These are phyloP conservation scores for Potorous gilbertii DNA, from an alignment of 2,797 vertebrate genomes.

Conservation along the genomic window DNA sequence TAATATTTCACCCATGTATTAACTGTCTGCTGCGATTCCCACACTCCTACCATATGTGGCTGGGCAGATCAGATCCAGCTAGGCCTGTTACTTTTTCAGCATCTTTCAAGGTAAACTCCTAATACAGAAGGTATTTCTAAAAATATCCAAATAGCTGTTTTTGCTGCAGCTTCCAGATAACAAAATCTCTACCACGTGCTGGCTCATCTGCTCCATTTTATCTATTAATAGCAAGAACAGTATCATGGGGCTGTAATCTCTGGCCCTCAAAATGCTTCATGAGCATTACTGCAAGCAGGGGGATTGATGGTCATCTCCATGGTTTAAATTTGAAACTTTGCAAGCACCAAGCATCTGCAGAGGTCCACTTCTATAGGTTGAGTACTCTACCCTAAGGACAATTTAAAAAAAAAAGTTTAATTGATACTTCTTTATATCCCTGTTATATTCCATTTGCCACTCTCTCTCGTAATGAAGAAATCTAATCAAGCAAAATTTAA, in stretches of 20 bases:
- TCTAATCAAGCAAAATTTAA: neutral
- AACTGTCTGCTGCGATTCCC: neutral
- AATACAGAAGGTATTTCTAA: conserved; percentile 11
- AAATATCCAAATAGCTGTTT: neutral
- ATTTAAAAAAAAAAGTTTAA: neutral
- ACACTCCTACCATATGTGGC: neutral
- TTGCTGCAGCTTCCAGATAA: neutral
- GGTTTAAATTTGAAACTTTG: neutral
- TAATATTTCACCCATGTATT: neutral
- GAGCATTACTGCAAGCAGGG: neutral
- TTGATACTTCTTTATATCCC: neutral
- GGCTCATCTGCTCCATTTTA: neutral
- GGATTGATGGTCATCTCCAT: neutral
- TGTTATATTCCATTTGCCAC: neutral
- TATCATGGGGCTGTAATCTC: neutral
- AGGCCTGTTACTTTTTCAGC: conserved; percentile 5
- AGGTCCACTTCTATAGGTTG: neutral
- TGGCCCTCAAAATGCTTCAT: neutral
- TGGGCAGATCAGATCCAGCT: conserved; percentile 1
- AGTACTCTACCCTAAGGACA: neutral
- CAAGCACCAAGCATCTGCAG: neutral
- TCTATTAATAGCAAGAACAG: neutral
- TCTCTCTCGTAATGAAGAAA: neutral
- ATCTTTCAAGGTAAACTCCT: conserved; percentile 27
- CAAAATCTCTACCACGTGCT: neutral